These are phyloP conservation scores for Ryuthela nishihirai DNA, from an alignment of 2,888 invertebrate genomes.

Conservation along the genomic window DNA sequence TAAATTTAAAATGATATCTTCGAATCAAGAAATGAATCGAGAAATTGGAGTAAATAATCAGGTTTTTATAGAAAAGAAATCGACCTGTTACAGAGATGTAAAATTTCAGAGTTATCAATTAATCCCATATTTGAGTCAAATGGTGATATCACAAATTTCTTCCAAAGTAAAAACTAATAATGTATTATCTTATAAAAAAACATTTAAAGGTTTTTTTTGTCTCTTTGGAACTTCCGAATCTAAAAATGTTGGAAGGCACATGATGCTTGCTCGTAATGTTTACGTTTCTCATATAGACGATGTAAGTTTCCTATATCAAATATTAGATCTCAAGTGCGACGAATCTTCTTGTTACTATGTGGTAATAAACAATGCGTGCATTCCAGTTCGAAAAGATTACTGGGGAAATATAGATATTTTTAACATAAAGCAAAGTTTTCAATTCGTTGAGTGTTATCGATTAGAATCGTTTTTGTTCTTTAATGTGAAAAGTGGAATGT, in stretches of 20 bases:
- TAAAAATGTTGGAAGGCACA: conserved; percentile 13
- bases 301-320: not conserved
- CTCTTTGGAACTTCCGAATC: conserved; percentile 11
- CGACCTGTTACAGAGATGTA: conserved; percentile 11
- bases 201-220: conserved; percentile 16
- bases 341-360: not conserved
- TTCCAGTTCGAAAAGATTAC: not conserved
- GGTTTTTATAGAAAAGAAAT: conserved; percentile 14
- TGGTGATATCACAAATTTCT: conserved; percentile 14
- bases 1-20: conserved; percentile 12
- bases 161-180: conserved; percentile 14
- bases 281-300: conserved; percentile 5
- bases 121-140: conserved; percentile 11
- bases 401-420: not conserved
- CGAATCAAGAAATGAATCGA: not conserved
- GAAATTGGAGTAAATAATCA: conserved; percentile 17
- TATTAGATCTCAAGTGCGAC: not conserved
- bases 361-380: conserved; percentile 13
- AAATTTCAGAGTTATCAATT: conserved; percentile 14
- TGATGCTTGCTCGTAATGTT: conserved; percentile 11
- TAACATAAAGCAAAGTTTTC: conserved; percentile 2
- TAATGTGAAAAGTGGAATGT: conserved; percentile 8
- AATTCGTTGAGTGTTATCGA: conserved; percentile 9
- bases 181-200: conserved; percentile 7
- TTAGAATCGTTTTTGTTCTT: conserved; percentile 1